Evolutionary conservation across 1,140 invertebrate genomes (phyloP), one percentile per base, ranked within the genome.

Genomic region (Cataglyphis hispanica): DNA sequence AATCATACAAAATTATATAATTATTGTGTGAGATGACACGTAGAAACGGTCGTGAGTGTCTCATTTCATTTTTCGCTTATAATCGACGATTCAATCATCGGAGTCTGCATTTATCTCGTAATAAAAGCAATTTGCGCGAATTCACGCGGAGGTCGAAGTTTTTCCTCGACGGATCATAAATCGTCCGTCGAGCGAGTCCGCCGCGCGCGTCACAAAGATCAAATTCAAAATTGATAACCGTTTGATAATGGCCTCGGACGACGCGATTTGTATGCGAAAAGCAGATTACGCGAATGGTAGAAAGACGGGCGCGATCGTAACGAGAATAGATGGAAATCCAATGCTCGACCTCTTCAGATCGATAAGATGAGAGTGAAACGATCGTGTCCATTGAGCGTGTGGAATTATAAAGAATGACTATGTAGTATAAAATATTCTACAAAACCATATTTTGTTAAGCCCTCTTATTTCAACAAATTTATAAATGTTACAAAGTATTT

Each of bases 301-400:
- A 53, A 60, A 84, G 56, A 69, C 75, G 53, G 66, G 40, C 16
- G 64, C 37, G 70, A 56, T 80, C 66, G 46, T 84, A 90, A 87
- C 75, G 78, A 89, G 77, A 80, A 89, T 75, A 56, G 89, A 90
- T 87, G 88, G 58, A 69, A 87, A 90, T 84, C 74, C 87, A 40
- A 89, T 89, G 66, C 46, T 43, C 25, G 78, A 63, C 19, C 72
- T 80, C 60, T 53, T 40, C 22, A 13, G 46, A 87, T 89, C 85
- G 85, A 89, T 90, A 46, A 75, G 53, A 69, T 66, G 27, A 56
- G 13, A 27, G 43, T 53, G 34, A 46, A 46, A 74, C 50, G 66
- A 78, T 43, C 34, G 46, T 50, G 61, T 70, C 25, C 19, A 16
- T n/a, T 5, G 25, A 1, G 56, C 34, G 19, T 56, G 16, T 43